Percentiles rank a stretch among this genome's conserved stretches.
Evolutionary conservation across 2,113 vertebrate species (phyloP).

Genomic region (Etheostoma spectabile): DNA sequence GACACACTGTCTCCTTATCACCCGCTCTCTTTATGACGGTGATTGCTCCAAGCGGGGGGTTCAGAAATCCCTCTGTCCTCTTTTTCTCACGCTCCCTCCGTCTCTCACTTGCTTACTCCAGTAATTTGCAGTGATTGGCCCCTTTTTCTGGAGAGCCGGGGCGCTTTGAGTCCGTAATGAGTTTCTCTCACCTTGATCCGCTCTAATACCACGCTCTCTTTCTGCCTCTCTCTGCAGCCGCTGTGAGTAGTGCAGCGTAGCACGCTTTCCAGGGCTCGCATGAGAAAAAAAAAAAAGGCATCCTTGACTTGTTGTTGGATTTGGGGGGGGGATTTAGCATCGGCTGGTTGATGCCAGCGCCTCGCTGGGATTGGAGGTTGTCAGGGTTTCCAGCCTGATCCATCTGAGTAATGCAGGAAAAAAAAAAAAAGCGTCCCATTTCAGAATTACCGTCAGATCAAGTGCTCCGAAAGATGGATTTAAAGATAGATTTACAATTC

Average conservation of each 20-base stretch:
- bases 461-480: constrained; percentile 20
- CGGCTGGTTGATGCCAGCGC: neutral
- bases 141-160: constrained; percentile 9
- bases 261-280: neutral
- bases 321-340: constrained; percentile 20
- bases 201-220: constrained; percentile 37
- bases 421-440: neutral
- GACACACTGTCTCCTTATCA: constrained; percentile 3
- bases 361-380: neutral
- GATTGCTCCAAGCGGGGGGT: constrained; percentile 3
- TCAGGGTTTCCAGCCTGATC: constrained; percentile 31
- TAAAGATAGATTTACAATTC: constrained; percentile 34
- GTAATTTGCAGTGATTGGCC: constrained; percentile 50
- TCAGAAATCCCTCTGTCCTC: constrained; percentile 30
- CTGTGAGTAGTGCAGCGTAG: neutral
- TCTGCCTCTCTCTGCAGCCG: no score
- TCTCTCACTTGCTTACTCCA: constrained; percentile 22
- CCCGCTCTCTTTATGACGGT: constrained; percentile 15
- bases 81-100: constrained; percentile 32
- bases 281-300: neutral
- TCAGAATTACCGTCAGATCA: constrained; percentile 28
- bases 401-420: constrained; percentile 27
- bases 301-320: constrained; percentile 25
- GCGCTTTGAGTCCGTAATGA: constrained; percentile 8
- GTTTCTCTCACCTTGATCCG: constrained; percentile 34